Percentiles rank a stretch among this genome's conserved stretches.
phyloP scores from a whole-genome alignment of 2,797 vertebrate genomes.

The Prunella strophiata region DNA sequence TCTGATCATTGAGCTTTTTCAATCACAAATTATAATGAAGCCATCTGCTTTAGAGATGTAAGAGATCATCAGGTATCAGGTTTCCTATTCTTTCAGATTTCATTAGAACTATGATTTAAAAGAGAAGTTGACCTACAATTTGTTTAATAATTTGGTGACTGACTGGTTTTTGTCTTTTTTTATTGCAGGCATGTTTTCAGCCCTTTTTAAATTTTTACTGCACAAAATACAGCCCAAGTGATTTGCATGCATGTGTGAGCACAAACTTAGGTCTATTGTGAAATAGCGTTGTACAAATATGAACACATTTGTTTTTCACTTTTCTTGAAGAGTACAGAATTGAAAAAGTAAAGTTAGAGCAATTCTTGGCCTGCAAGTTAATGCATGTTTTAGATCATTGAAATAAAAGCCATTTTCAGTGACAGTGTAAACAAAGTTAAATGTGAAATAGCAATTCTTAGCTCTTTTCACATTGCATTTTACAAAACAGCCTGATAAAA shows the following conservation, averaged over 20 bases:
- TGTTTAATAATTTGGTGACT: neutral
- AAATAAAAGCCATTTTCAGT: neutral
- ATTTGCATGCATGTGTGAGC: neutral
- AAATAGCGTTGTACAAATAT: neutral
- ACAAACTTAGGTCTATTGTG: neutral
- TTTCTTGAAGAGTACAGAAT: neutral
- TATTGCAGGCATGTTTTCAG: neutral
- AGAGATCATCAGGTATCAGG: neutral
- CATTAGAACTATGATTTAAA: neutral
- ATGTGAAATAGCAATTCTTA: neutral
- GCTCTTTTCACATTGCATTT: neutral
- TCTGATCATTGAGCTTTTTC: constrained; percentile 6
- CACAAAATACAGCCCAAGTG: neutral
- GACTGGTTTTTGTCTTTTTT: neutral
- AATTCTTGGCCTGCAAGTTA: neutral
- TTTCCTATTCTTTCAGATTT: neutral
- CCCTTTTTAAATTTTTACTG: neutral
- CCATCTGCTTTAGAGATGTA: constrained; percentile 17
- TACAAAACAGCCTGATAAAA: neutral
- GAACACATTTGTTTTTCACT: neutral
- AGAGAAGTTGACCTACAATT: neutral
- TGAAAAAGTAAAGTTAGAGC: neutral
- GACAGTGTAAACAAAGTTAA: neutral
- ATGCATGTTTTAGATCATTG: neutral
- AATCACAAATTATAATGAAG: neutral